These are phyloP conservation scores for Labia minor DNA, from an alignment of 2,888 invertebrate species.

Conservation along the genomic window DNA sequence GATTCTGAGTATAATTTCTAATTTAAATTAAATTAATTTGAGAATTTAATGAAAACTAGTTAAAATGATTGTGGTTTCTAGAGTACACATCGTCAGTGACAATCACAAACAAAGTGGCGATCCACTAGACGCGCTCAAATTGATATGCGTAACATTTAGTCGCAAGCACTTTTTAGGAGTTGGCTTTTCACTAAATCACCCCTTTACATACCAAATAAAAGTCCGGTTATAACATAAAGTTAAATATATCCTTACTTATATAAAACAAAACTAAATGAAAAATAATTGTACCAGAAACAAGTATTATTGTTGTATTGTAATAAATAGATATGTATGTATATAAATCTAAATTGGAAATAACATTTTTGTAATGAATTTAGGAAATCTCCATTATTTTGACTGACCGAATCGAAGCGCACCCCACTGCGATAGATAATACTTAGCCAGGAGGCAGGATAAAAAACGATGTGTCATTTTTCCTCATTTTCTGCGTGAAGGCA, in stretches of 20 bases:
- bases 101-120: background rate
- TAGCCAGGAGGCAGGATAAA: constrained; percentile 8
- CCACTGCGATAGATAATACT: constrained; percentile 5
- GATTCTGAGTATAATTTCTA: background rate
- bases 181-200: too few species aligned
- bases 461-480: constrained; percentile 13
- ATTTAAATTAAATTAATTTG: constrained; percentile 5
- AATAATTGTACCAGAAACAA: too few species aligned
- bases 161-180: background rate
- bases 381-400: background rate
- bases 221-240: too few species aligned
- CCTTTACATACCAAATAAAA: too few species aligned
- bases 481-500: background rate
- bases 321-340: too few species aligned
- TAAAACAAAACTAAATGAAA: too few species aligned
- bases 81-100: constrained; percentile 13
- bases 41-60: constrained; percentile 4
- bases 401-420: background rate
- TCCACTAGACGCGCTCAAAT: constrained; percentile 1
- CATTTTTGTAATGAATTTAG: background rate
- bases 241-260: too few species aligned
- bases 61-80: constrained; percentile 1
- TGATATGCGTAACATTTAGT: constrained; percentile 4
- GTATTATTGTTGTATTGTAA: too few species aligned
- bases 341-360: background rate